phyloP scores from a whole-genome alignment of 2,797 vertebrate genomes.

The Chaenodraco wilsoni region DNA sequence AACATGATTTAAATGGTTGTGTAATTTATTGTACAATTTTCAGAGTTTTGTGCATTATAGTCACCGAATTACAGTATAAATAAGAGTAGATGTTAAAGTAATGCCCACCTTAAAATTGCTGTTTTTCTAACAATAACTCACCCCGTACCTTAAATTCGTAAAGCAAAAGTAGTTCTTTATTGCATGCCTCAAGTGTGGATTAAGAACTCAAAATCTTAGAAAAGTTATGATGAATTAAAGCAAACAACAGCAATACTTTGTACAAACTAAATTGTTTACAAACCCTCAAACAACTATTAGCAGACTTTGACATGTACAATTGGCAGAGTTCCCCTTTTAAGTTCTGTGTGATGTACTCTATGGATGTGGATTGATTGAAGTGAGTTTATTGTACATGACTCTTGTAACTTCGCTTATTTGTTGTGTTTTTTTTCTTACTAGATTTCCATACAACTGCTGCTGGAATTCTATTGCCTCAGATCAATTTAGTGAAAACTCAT shows the following conservation, averaged over 20 bases:
- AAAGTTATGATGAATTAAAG: no score
- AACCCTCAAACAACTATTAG: background rate
- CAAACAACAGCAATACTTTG: no score
- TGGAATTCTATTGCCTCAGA: constrained; percentile 6
- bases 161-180: no score
- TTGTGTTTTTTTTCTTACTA: constrained; percentile 5
- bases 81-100: no score
- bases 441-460: constrained; percentile 11
- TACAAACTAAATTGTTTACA: no score
- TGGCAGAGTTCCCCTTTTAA: background rate
- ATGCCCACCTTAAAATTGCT: no score
- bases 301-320: background rate
- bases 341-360: constrained; percentile 1
- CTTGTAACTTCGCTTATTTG: constrained; percentile 1
- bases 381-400: background rate
- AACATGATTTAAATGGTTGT: background rate
- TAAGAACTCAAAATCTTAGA: no score
- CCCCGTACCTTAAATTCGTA: no score
- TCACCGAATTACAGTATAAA: background rate
- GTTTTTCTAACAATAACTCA: no score
- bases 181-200: no score
- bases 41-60: background rate
- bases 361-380: background rate
- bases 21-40: constrained; percentile 5
- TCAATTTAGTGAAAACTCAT: constrained; percentile 8